phyloP scores from a whole-genome alignment of 2,797 vertebrate species.

The Nothura maculosa region DNA sequence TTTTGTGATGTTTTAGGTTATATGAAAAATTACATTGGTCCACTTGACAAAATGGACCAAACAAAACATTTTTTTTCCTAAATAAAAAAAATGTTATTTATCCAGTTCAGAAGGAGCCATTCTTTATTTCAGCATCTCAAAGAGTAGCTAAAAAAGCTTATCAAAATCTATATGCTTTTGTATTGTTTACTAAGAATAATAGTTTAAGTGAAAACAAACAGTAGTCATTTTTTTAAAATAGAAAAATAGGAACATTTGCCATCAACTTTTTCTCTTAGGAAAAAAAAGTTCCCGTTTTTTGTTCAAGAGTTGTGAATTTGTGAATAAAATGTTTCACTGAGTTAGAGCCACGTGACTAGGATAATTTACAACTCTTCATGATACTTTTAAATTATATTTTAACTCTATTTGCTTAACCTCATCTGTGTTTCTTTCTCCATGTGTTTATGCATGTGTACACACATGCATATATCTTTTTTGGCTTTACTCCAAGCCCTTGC shows the following conservation, averaged over 20 bases:
- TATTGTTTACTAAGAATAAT: not conserved
- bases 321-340: not conserved
- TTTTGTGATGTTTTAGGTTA: not conserved
- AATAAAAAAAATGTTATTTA: not conserved
- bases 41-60: not conserved
- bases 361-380: not conserved
- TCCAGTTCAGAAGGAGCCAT: not conserved
- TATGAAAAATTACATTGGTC: not conserved
- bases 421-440: not conserved
- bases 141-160: not conserved
- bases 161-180: not conserved
- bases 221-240: not conserved
- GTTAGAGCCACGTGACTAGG: not conserved
- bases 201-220: not conserved
- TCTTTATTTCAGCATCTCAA: not conserved
- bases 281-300: not conserved
- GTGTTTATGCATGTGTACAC: not conserved
- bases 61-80: not conserved
- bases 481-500: not conserved
- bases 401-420: not conserved
- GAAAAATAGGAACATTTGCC: not conserved
- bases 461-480: accelerated
- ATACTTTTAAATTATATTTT: not conserved
- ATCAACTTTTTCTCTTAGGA: not conserved
- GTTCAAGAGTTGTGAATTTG: not conserved